Base-by-base conservation (phyloP, 2,113 vertebrate genomes). In the Spea multiplicata region DNA sequence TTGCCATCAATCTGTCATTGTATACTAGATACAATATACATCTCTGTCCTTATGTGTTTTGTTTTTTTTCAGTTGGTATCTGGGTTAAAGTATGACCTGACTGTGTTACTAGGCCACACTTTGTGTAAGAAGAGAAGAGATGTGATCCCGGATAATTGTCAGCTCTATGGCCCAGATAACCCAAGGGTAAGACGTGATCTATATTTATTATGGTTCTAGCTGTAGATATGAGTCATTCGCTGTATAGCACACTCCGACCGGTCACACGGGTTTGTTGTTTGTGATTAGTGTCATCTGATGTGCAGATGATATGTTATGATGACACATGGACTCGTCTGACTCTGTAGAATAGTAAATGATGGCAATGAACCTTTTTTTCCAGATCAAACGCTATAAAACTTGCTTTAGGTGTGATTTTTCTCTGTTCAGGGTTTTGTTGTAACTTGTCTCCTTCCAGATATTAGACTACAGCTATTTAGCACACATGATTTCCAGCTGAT, bases 111-210 rank as follows among this genome's bases (percentile, higher is more conserved):
- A 44, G 75, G 75, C 6, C 66, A 53, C n/a, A 70, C 75, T 2
- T 49, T 76, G 66, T 76, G 75, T 59, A 76, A 70, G 75, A 76
- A 61, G 10, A 53, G 16, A 9, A 44, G 44, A 0, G n/a, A 61
- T 46, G 48, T 69, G 50, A 9, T 17, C 8, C 75, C 10, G 3
- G 55, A 48, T 48, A 44, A 76, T 12, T 76, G 75, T 9, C 44
- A 7, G 46, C 50, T 76, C 10, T 44, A 69, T 17, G 10, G 3
- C 45, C 8, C 5, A n/a, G 44, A 44, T 8, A 6, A 13, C 3
- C 14, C 59, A 5, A 30, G 0, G 75, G 75, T 76, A 76, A 68
- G 61, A 61, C 4, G 57, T 13, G 8, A 61, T 17, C n/a, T 30
- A 64, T 13, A 17, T 2, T 3, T 5, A 64, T 61, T 13, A 65